Evolutionary conservation across 1,140 invertebrate genomes (phyloP), one percentile per base, ranked within the genome.

Genomic region (Drosophila kikkawai): DNA sequence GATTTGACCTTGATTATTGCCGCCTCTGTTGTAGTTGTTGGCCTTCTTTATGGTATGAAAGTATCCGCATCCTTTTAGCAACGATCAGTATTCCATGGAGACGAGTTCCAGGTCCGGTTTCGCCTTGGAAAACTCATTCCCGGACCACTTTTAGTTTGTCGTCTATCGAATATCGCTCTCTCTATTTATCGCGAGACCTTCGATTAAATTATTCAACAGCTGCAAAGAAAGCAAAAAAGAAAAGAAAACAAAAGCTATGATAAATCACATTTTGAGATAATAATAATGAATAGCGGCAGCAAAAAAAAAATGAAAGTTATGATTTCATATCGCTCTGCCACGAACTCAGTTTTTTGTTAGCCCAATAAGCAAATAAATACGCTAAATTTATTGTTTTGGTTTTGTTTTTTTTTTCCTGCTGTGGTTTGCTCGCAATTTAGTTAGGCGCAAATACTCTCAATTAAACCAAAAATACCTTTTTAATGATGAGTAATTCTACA

Each of bases 61-160:
- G 36, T 56, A 56, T 59, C 64, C 39, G 65, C 78, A 85, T 87
- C 71, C 67, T 77, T 64, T 80, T 34, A 64, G n/a, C 17, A 55
- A 34, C 58, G 69, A 47, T 58, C 42, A 42, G 42, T 41, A 69
- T 57, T 79, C 80, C 80, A 63, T 79, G 73, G 80, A 68, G 63
- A 59, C 48, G 77, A 68, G 53, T 51, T 74, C 84, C 84, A 71
- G 57, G 75, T 75, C 69, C 80, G 63, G 75, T 73, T 57, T 58
- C 47, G 65, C 53, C 57, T 57, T 48, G 76, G 45, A 75, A 57
- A 71, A 69, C 80, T 75, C 81, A 78, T 73, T 48, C 64, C 69
- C 42, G 73, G 75, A 82, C 61, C 75, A 82, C 57, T 44, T 45
- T 15, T 26, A 39, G 45, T 67, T 17, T 47, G 48, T 39, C 41